A percentile compares a stretch with the other conserved stretches of the same genome.
Conservation (phyloP, 2,888 invertebrate species). For the Caenorhabditis drosophilae region DNA sequence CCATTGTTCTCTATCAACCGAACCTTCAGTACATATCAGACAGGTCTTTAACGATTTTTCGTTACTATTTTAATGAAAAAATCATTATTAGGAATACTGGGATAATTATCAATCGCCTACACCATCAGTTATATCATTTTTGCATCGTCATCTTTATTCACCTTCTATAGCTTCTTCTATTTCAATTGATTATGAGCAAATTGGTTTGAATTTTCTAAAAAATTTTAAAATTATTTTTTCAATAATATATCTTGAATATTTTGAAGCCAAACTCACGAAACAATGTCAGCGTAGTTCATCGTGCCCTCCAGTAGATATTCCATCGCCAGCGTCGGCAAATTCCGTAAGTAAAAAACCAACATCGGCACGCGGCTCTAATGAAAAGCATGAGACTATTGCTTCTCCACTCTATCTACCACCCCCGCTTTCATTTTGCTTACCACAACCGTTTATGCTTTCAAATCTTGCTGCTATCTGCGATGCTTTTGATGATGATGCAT, state of each 20-base stretch:
- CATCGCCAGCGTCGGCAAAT: slow-evolving; percentile 17
- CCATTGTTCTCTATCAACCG: slow-evolving; percentile 64
- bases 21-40: slow-evolving; percentile 62
- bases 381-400: slow-evolving; percentile 5
- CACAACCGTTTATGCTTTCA: slow-evolving; percentile 62
- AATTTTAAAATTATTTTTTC: too few relatives aligned
- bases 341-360: slow-evolving; percentile 30
- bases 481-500: slow-evolving; percentile 46
- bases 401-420: slow-evolving; percentile 38
- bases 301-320: slow-evolving; percentile 29
- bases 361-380: slow-evolving; percentile 11
- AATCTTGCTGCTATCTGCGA: slow-evolving; percentile 63
- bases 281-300: slow-evolving; percentile 18
- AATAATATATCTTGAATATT: neutral
- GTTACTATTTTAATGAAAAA: neutral
- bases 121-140: slow-evolving; percentile 63
- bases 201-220: slow-evolving; percentile 38
- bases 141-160: slow-evolving; percentile 51
- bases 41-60: slow-evolving; percentile 15
- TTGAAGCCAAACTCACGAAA: slow-evolving; percentile 31
- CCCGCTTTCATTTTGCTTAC: slow-evolving; percentile 50
- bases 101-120: slow-evolving; percentile 63
- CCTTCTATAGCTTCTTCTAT: slow-evolving; percentile 46
- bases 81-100: slow-evolving; percentile 43
- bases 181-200: slow-evolving; percentile 51